phyloP scores from a whole-genome alignment of 1,140 invertebrate species.

The Doryteuthis pealeii region DNA sequence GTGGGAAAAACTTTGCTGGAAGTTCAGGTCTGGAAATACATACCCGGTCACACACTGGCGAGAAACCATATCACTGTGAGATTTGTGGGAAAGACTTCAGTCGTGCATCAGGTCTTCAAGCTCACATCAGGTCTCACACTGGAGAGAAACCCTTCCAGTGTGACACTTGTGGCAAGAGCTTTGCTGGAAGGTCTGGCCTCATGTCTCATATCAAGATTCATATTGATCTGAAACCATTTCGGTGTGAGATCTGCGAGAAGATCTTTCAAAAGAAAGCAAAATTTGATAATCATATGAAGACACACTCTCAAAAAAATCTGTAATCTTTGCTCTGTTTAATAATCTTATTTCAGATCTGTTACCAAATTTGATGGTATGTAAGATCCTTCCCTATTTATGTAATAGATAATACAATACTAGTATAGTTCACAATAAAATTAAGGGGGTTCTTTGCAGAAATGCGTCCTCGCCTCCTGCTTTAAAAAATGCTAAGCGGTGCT shows the following conservation, averaged over 20 bases:
- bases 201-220: slow-evolving; percentile 24
- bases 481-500: no score
- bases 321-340: no score
- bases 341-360: no score
- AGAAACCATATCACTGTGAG: slow-evolving; percentile 95
- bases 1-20: slow-evolving; percentile 91
- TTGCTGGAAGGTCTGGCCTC: slow-evolving; percentile 16
- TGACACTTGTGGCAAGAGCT: slow-evolving; percentile 21
- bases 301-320: no score
- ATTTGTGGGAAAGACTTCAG: slow-evolving; percentile 68
- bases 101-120: slow-evolving; percentile 27
- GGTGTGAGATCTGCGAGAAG: slow-evolving; percentile 19
- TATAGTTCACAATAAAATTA: no score
- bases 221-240: slow-evolving; percentile 15
- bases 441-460: no score
- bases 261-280: no score
- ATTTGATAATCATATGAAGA: no score
- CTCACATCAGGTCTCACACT: slow-evolving; percentile 28
- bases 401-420: no score
- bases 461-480: no score
- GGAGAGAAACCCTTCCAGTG: slow-evolving; percentile 25
- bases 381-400: no score
- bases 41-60: slow-evolving; percentile 91
- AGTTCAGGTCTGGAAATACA: slow-evolving; percentile 93
- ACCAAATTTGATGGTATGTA: no score